Percentiles rank a stretch among this genome's conserved stretches.
Evolutionary conservation across 2,113 vertebrate species (phyloP).

Genomic region (Ramphastos sulfuratus): DNA sequence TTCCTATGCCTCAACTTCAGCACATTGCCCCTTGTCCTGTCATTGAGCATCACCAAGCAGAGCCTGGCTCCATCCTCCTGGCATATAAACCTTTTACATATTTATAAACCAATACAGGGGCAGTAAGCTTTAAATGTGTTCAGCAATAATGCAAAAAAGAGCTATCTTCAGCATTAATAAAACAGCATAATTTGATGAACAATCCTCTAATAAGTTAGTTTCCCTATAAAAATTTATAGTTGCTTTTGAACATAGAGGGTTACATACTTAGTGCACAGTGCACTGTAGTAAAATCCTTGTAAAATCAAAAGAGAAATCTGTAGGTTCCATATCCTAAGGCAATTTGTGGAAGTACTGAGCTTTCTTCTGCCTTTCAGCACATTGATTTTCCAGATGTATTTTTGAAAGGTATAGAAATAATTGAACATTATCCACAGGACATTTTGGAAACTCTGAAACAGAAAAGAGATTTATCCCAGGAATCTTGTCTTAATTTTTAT

Average conservation of each 20-base stretch:
- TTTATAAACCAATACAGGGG: neutral
- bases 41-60: no score
- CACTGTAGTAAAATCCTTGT: neutral
- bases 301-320: neutral
- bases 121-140: neutral
- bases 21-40: no score
- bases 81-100: no score
- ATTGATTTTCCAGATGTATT: neutral
- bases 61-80: no score
- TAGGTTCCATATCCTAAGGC: neutral
- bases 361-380: neutral
- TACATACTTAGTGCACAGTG: neutral
- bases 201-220: neutral
- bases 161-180: neutral
- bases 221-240: neutral
- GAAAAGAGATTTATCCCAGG: neutral
- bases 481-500: neutral
- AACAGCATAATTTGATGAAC: neutral
- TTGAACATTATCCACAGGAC: neutral
- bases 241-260: neutral
- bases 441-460: neutral
- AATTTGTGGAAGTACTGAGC: neutral
- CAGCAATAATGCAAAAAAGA: neutral
- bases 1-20: no score
- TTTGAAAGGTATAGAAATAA: neutral